Evolutionary conservation across 2,797 vertebrate species (phyloP).

Genomic region (Manis crassicaudata): DNA sequence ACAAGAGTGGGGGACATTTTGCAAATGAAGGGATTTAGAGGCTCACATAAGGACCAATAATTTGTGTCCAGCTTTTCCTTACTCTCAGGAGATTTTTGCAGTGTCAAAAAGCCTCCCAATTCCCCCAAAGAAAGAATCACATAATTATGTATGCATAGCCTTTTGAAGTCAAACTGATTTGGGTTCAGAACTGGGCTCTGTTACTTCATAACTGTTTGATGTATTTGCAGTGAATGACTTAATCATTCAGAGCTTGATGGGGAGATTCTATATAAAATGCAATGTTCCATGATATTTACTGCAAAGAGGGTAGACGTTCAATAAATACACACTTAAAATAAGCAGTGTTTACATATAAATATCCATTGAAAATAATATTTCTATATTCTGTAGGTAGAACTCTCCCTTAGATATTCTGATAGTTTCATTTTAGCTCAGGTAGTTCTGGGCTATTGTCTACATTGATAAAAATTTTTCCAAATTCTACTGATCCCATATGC

Average conservation of each 20-base stretch:
- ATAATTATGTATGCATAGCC: background rate
- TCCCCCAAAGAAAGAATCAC: background rate
- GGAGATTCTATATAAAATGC: background rate
- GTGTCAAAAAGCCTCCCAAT: background rate
- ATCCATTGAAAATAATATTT: background rate
- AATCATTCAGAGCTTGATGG: background rate
- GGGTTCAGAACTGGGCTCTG: background rate
- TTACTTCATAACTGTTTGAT: background rate
- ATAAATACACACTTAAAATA: background rate
- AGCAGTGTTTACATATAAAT: background rate
- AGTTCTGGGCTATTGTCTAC: background rate
- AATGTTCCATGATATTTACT: background rate
- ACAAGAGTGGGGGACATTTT: background rate
- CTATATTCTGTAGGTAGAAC: background rate
- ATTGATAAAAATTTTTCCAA: background rate
- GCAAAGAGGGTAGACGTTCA: background rate
- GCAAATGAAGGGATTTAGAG: background rate
- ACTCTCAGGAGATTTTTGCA: background rate
- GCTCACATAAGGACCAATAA: background rate
- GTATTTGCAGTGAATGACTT: background rate
- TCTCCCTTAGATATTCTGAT: background rate
- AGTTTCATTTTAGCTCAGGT: background rate
- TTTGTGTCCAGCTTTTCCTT: background rate
- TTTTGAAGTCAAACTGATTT: background rate
- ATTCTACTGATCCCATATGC: background rate